Base-by-base conservation (phyloP, 2,797 vertebrate species). In the Scomberomorus guttatus region DNA sequence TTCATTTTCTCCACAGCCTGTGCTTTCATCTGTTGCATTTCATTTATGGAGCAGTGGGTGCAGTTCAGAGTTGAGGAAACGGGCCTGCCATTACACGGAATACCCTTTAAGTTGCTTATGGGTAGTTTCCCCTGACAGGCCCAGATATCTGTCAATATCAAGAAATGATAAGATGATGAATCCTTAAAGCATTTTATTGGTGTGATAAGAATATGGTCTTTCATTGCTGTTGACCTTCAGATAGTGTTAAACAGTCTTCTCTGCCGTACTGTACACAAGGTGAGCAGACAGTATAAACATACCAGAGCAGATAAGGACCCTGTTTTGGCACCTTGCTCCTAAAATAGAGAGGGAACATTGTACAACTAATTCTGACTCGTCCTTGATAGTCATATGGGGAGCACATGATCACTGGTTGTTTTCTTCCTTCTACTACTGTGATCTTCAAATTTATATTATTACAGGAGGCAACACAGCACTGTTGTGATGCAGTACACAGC, bases 21-120 rank as follows among this genome's bases (percentile, higher is more conserved):
- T 56, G 86, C 77, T 75, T 76, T 89, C 90, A 93, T 93, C 91
- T 94, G 93, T 94, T 94, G 93, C 92, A 25, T 89, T 84, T 87
- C 27, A 25, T 75, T 57, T 39, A 10, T 24, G 12, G 51, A 65
- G 64, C 63, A 20, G 68, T 50, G 50, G 18, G 20, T 75, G 73
- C 74, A 61, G 46, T 29, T 82, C 25, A 55, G 68, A 78, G 64
- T 71, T 68, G 24, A 65, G 20, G n/a, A 12, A 34, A 72, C 52
- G 61, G 74, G 72, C 72, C 66, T 67, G 34, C 3, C 17, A 15
- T 69, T 22, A 61, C 58, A 71, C n/a, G 6, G 69, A 71, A 55
- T 29, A 22, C 18, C 42, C 37, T 42, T 10, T 62, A 50, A 72
- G 69, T 58, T 64, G 25, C 44, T 14, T 3, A 39, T 37, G 51